A percentile compares a stretch with the other conserved stretches of the same genome.
These are phyloP conservation scores for Aphaenogaster ashmeadi DNA, from an alignment of 1,140 invertebrate genomes.

Conservation along the genomic window DNA sequence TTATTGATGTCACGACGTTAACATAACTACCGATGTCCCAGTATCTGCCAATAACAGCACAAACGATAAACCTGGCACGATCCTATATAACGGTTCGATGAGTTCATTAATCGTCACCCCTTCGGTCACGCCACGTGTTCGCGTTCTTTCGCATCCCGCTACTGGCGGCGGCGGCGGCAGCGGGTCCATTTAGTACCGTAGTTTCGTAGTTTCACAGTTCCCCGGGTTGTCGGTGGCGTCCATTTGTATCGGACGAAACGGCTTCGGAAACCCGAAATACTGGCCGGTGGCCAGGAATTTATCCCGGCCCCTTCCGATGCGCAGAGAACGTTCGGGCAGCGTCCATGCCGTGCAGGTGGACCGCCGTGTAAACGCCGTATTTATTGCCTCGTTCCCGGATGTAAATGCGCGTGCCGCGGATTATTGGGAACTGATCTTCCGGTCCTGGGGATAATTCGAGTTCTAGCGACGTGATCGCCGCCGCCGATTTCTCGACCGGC, in stretches of 20 bases:
- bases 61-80: constrained; percentile 43
- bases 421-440: constrained; percentile 82
- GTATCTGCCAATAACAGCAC: constrained; percentile 51
- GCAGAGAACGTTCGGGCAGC: constrained; percentile 13
- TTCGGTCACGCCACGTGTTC: constrained; percentile 48
- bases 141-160: constrained; percentile 46
- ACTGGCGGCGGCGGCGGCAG: background rate
- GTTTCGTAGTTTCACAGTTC: constrained; percentile 81
- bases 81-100: constrained; percentile 18
- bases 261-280: constrained; percentile 75
- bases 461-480: constrained; percentile 45
- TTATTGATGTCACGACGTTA: background rate
- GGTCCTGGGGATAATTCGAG: constrained; percentile 74
- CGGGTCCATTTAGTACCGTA: constrained; percentile 71
- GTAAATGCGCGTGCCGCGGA: constrained; percentile 81
- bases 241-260: constrained; percentile 81
- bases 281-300: constrained; percentile 82
- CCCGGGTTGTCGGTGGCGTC: constrained; percentile 68
- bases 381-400: constrained; percentile 80
- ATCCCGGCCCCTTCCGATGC: constrained; percentile 69
- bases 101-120: constrained; percentile 58
- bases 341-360: constrained; percentile 75
- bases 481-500: constrained; percentile 21
- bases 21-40: background rate
- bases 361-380: constrained; percentile 78